Conservation (phyloP, 2,113 vertebrate genomes). For the Sisor rabdophorus region DNA sequence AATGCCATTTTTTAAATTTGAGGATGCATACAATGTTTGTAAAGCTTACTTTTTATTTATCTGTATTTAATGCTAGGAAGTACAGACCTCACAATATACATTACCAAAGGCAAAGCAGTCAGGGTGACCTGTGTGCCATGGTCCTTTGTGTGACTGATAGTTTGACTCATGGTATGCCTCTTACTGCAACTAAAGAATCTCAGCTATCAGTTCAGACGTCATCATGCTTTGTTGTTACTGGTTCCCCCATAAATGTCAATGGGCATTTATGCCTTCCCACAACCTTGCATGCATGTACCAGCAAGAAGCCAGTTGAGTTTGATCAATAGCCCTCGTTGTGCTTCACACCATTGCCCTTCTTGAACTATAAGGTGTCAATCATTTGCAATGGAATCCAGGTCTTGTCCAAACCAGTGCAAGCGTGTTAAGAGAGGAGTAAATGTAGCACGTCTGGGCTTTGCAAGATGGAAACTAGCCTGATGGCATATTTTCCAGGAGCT, state of each 20-base stretch:
- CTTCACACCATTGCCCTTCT: conserved; percentile 10
- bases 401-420: conserved; percentile 40
- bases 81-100: conserved; percentile 14
- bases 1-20: not conserved
- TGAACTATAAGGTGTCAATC: conserved; percentile 30
- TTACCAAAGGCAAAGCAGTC: conserved; percentile 7
- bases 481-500: conserved; percentile 66
- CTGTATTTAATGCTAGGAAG: not conserved
- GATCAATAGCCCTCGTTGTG: conserved; percentile 39
- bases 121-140: not conserved
- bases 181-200: conserved; percentile 20
- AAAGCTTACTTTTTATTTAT: not conserved
- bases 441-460: conserved; percentile 48
- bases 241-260: conserved; percentile 35
- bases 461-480: conserved; percentile 61
- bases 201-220: conserved; percentile 28
- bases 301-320: conserved; percentile 31
- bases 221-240: conserved; percentile 26
- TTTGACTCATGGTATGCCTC: conserved; percentile 6
- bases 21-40: not conserved
- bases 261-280: conserved; percentile 11
- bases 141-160: conserved; percentile 12
- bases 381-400: conserved; percentile 48
- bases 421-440: conserved; percentile 44
- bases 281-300: conserved; percentile 32